Percentiles rank a stretch among this genome's conserved stretches.
Conservation (phyloP, 2,888 invertebrate genomes). For the Dione juno region DNA sequence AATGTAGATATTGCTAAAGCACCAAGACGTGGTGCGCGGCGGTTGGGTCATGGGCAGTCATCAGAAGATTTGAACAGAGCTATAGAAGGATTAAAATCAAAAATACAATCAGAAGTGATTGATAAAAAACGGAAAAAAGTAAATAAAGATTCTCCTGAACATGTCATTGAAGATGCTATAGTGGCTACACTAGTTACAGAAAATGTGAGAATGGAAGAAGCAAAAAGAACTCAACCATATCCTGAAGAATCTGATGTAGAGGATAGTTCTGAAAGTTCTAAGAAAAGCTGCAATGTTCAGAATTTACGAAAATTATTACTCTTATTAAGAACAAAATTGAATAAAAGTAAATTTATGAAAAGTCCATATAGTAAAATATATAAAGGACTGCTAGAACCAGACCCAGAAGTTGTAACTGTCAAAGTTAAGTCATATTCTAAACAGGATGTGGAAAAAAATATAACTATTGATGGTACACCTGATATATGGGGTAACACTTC, state of each 20-base stretch:
- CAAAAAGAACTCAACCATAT: constrained; percentile 38
- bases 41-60: constrained; percentile 60
- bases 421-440: constrained; percentile 67
- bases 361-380: constrained; percentile 53
- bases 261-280: background rate
- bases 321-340: constrained; percentile 59
- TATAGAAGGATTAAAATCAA: constrained; percentile 66
- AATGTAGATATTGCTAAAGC: constrained; percentile 61
- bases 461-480: constrained; percentile 48
- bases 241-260: constrained; percentile 34
- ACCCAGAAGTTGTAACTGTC: constrained; percentile 47
- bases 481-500: constrained; percentile 63
- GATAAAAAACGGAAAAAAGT: constrained; percentile 55
- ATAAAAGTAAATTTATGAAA: constrained; percentile 51
- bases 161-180: constrained; percentile 65
- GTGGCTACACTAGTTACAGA: constrained; percentile 59
- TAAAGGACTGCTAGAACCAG: constrained; percentile 51
- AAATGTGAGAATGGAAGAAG: constrained; percentile 51
- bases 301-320: constrained; percentile 62
- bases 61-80: constrained; percentile 62
- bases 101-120: constrained; percentile 59
- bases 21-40: constrained; percentile 67
- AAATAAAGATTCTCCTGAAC: constrained; percentile 55
- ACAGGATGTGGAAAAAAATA: constrained; percentile 48
- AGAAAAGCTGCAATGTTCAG: constrained; percentile 50